Evolutionary conservation across 2,113 vertebrate genomes (phyloP), one percentile per base, ranked within the genome.

Genomic region (Romanogobio albipinnatus): DNA sequence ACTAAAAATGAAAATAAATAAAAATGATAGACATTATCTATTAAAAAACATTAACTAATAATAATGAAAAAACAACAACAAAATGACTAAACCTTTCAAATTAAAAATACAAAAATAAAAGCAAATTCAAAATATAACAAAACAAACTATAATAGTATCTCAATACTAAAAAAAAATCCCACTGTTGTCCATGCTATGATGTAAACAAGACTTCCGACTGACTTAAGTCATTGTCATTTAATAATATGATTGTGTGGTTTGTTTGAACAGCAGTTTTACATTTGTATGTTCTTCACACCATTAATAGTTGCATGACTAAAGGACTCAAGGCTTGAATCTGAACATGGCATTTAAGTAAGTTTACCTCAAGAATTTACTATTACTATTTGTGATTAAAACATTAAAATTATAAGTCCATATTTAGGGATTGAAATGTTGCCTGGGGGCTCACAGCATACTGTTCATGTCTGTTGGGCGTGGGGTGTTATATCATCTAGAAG

Each of bases 381-480:
- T n/a, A 22, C 51, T 77, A 36, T n/a, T 74, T 26, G 3, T n/a
- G 53, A 78, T 78, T 62, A 9, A 47, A 84, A n/a, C 39, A 24
- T n/a, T n/a, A n/a, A n/a, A 7, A 2, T 64, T 51, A 13, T 76
- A 9, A 4, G 7, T 17, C 59, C 9, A 33, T 29, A 76, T 84
- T 84, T 49, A 24, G 29, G 29, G 62, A 64, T 43, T n/a, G 9
- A 62, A 73, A 62, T 49, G 24, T 29, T 64, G 39, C 26, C 79
- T 29, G 1, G 29, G 74, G 17, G 24, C 49, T 75, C 19, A 36
- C 13, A 3, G 33, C 47, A 15, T 51, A 39, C n/a, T 79, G 83
- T 85, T 84, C 79, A 76, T 64, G 26, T 61, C 53, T 81, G 66
- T 80, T 81, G 84, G 76, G 84, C 17, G 39, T 85, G 77, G 76